A percentile compares a stretch with the other conserved stretches of the same genome.
phyloP scores from a whole-genome alignment of 2,888 invertebrate genomes.

The Lasius fuliginosus region DNA sequence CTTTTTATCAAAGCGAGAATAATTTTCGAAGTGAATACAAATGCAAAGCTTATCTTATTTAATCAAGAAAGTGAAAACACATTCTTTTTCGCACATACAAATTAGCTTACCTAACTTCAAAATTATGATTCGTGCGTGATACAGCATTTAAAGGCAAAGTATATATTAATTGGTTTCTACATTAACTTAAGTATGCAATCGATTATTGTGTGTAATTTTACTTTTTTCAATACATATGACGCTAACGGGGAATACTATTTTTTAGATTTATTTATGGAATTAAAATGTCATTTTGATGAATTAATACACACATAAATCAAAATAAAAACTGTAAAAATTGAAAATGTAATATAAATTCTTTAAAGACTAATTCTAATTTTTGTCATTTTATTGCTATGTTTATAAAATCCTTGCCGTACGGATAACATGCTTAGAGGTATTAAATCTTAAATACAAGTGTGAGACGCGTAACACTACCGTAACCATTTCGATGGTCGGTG shows the following conservation, averaged over 20 bases:
- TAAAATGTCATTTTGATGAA: background rate
- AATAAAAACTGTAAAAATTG: background rate
- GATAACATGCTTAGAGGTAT: background rate
- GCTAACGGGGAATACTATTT: background rate
- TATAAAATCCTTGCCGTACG: background rate
- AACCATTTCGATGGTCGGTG: constrained; percentile 25
- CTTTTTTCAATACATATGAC: background rate
- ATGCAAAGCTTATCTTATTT: background rate
- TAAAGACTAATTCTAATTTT: background rate
- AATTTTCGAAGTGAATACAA: constrained; percentile 6
- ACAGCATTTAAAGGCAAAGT: background rate
- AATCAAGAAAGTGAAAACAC: background rate
- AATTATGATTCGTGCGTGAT: background rate
- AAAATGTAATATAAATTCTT: background rate
- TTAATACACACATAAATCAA: background rate
- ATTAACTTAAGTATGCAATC: background rate
- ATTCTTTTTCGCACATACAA: background rate
- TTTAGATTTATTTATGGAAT: background rate
- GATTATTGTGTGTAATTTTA: background rate
- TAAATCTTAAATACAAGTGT: background rate
- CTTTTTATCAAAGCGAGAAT: constrained; percentile 6
- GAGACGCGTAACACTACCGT: background rate
- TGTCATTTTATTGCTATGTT: background rate
- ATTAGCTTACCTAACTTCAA: background rate
- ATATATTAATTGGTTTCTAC: background rate